Conservation (phyloP, 2,888 invertebrate genomes). For the Craniophora ligustri region DNA sequence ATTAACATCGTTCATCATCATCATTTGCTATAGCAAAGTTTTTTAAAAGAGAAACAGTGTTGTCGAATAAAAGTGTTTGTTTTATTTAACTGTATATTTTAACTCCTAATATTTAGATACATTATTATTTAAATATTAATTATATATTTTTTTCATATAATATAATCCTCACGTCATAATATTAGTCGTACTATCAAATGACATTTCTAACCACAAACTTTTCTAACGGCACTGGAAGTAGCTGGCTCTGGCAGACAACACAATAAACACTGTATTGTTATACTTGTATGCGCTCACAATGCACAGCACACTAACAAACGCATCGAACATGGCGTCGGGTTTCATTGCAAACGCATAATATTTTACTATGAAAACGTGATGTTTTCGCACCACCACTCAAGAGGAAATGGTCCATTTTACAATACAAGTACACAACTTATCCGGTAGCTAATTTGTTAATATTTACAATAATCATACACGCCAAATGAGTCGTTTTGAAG, state of each 20-base stretch:
- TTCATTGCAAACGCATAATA: constrained; percentile 65
- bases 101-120: too few relatives aligned
- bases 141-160: not conserved
- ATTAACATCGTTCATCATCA: constrained; percentile 21
- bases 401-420: constrained; percentile 50
- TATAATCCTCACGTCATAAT: constrained; percentile 1
- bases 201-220: constrained; percentile 52
- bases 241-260: constrained; percentile 45
- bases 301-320: constrained; percentile 52
- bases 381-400: constrained; percentile 53
- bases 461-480: constrained; percentile 10
- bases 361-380: constrained; percentile 71
- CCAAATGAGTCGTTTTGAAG: constrained; percentile 7
- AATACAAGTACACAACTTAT: constrained; percentile 24
- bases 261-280: constrained; percentile 49
- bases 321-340: constrained; percentile 60
- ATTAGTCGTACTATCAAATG: constrained; percentile 14
- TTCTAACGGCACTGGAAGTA: constrained; percentile 54
- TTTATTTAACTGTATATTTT: too few relatives aligned
- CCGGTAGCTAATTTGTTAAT: constrained; percentile 36
- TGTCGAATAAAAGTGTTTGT: too few relatives aligned
- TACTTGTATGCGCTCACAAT: constrained; percentile 34
- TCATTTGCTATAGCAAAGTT: constrained; percentile 7
- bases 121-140: constrained; percentile 3
- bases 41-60: constrained; percentile 1